Evolutionary conservation across 2,888 invertebrate genomes (phyloP), one percentile per base, ranked within the genome.

Genomic region (Quadroppia sp.): DNA sequence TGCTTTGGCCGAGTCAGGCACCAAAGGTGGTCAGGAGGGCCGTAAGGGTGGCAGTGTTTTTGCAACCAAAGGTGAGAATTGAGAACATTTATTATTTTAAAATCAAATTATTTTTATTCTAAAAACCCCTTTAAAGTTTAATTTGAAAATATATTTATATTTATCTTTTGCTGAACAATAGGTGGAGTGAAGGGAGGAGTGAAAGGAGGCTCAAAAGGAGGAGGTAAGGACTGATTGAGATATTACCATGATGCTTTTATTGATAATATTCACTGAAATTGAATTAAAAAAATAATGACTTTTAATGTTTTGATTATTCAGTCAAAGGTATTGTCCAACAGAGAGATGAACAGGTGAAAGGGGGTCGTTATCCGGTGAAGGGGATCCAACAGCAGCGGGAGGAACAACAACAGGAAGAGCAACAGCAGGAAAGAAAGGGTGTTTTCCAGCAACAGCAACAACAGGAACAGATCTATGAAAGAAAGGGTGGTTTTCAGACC

Each of bases 361-460:
- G n/a, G n/a, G n/a, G n/a, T n/a, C n/a, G n/a, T n/a, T 25, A 25
- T 13, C 20, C 25, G 6, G 28, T 23, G 17, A 56, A 56, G 28
- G 56, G 56, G 2, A 3, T 56, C 56, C 2, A 3, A 36, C 64
- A 64, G 64, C 64, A 64, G n/a, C 32, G 15, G 20, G n/a, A 64
- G 64, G 36, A 67, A 25, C 36, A 45, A 13, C 69, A 69, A 42
- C 40, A 67, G 15, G 32, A 67, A 20, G 67, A 40, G 23, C 20
- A 20, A 36, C 23, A 67, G 20, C 67, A 67, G 67, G 23, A 67
- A 50, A 7, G 50, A 50, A 36, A 36, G 11, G 59, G 28, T n/a
- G n/a, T n/a, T n/a, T n/a, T n/a, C n/a, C n/a, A n/a, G n/a, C n/a
- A 56, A 56, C 67, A 67, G 23, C n/a, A 32, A 13, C 20, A 20